Percentiles rank a stretch among this genome's conserved stretches.
Evolutionary conservation across 1,140 invertebrate species (phyloP).

Genomic region (Drosophila burlai): DNA sequence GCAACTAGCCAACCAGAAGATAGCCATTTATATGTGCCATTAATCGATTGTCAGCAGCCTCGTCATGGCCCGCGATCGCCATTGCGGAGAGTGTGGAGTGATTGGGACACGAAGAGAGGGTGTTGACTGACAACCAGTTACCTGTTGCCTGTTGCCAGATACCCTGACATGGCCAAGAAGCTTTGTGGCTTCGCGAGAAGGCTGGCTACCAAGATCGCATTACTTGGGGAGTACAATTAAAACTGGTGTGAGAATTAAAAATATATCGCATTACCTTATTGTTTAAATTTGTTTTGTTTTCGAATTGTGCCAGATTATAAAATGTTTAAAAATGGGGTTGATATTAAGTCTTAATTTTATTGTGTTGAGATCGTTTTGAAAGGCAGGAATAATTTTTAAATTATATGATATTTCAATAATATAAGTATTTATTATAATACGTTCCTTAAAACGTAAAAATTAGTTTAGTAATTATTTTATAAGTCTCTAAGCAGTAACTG

Average conservation of each 20-base stretch:
- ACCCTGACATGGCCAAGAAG: constrained; percentile 21
- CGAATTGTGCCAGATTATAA: background rate
- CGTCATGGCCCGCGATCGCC: constrained; percentile 66
- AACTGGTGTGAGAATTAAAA: background rate
- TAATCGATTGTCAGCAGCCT: constrained; percentile 80
- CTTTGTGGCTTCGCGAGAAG: constrained; percentile 1
- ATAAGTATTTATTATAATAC: too few species aligned
- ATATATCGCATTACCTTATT: constrained; percentile 7
- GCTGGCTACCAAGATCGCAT: constrained; percentile 7
- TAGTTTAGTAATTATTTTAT: too few species aligned
- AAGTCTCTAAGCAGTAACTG: too few species aligned
- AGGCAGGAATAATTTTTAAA: background rate
- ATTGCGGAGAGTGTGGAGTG: constrained; percentile 33
- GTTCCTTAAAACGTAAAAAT: too few species aligned
- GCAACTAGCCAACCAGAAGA: constrained; percentile 72
- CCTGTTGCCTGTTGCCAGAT: constrained; percentile 27
- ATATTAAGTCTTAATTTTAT: background rate
- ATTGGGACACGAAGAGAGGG: background rate
- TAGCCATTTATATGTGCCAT: constrained; percentile 82
- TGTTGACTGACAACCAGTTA: constrained; percentile 67
- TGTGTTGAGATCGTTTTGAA: background rate
- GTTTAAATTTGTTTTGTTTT: constrained; percentile 1
- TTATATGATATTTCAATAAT: background rate
- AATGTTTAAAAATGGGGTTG: background rate
- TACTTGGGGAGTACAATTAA: constrained; percentile 4